Percentiles rank a stretch among this genome's conserved stretches.
These are phyloP conservation scores for Rotaria socialis DNA, from an alignment of 2,888 invertebrate genomes.

Conservation along the genomic window DNA sequence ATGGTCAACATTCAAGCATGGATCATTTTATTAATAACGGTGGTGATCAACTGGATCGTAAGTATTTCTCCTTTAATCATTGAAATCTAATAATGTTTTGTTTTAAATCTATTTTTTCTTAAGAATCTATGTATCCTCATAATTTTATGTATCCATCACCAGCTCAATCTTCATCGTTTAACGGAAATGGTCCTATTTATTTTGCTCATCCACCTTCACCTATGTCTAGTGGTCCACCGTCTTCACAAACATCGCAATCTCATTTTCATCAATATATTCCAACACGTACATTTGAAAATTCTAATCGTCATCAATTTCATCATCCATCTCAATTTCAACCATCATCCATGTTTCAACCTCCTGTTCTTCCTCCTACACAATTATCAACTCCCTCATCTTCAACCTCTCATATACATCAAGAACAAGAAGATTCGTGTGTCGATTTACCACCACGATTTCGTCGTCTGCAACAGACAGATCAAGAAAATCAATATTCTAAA, in stretches of 20 bases:
- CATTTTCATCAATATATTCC: constrained; percentile 5
- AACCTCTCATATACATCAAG: not conserved
- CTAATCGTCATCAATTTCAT: not conserved
- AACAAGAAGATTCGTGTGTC: not conserved
- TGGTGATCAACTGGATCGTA: not conserved
- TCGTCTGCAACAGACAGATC: not conserved
- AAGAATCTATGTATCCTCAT: not conserved
- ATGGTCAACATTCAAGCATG: not conserved
- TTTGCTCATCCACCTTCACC: not conserved
- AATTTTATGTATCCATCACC: not conserved
- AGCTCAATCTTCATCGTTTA: not conserved
- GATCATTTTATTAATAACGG: not conserved
- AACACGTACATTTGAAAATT: constrained; percentile 16
- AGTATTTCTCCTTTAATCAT: not conserved
- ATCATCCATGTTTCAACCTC: not conserved
- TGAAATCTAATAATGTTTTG: not conserved
- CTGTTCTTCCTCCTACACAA: not conserved
- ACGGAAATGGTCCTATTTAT: not conserved
- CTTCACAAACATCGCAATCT: not conserved
- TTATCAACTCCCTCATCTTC: not conserved
- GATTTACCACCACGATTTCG: constrained; percentile 8
- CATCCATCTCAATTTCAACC: not conserved
- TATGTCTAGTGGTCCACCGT: not conserved
- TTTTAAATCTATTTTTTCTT: not conserved
- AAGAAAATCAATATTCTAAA: not conserved